Evolutionary conservation across 1,140 invertebrate species (phyloP).

Genomic region (Apis dorsata): DNA sequence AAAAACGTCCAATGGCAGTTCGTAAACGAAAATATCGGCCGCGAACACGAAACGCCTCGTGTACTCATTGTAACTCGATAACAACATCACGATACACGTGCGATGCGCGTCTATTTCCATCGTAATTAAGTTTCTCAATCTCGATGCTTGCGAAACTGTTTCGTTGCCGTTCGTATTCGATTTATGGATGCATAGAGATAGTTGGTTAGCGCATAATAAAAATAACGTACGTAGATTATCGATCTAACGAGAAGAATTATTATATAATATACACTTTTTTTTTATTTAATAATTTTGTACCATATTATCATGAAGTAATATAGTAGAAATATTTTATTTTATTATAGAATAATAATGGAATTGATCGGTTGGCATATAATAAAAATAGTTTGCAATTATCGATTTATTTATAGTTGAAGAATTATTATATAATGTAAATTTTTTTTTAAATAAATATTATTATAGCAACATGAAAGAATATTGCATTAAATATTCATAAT

Average conservation of each 20-base stretch:
- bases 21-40: slow-evolving; percentile 20
- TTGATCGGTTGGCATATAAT: not conserved
- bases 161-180: not conserved
- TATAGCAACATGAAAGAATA: too few species aligned
- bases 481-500: too few species aligned
- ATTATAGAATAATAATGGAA: not conserved
- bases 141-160: slow-evolving; percentile 29
- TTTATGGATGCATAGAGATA: not conserved
- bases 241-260: not conserved
- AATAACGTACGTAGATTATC: not conserved
- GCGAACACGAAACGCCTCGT: not conserved
- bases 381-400: not conserved
- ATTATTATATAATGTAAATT: too few species aligned
- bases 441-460: too few species aligned
- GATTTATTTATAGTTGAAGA: not conserved
- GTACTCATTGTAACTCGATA: slow-evolving; percentile 24
- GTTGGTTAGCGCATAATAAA: not conserved
- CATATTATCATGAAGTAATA: too few species aligned
- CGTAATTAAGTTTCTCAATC: slow-evolving; percentile 48
- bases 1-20: not conserved
- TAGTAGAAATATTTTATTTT: not conserved
- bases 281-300: too few species aligned
- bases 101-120: slow-evolving; percentile 29
- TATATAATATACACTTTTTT: not conserved
- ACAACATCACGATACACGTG: slow-evolving; percentile 16